Evolutionary conservation across 2,113 vertebrate species (phyloP), one percentile per base, ranked within the genome.

Genomic region (Chloroceryle aenea): DNA sequence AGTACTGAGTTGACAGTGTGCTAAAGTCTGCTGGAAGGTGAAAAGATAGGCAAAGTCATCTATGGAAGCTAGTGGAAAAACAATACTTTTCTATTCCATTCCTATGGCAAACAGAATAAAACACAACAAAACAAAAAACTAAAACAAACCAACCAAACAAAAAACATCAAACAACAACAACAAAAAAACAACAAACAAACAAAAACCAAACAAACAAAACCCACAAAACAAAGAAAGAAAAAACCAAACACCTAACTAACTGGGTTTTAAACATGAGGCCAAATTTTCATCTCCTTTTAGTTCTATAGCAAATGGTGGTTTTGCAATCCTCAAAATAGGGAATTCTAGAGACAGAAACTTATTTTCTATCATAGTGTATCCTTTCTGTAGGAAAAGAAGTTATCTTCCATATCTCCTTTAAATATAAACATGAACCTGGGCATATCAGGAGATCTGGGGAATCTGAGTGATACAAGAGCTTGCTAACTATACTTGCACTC

Each of bases 251-350:
- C 4, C 12, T 40, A 40, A 40, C 10, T n/a, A 40, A 40, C 12
- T 40, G 38, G 38, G 38, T 50, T 83, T 68, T 85, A 59, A 55
- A 36, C 0, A 0, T 14, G 4, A 2, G 6, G 9, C 14, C 21
- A 45, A n/a, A 45, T 89, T 87, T 6, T 64, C 26, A 29, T 68
- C 8, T 42, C 8, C 71, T 68, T 1, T 62, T 55, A 50, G 6
- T 63, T 77, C 52, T 6, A 8, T 52, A 56, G 34, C 14, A 30
- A 40, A 34, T 8, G 58, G 38, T 16, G 2, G 7, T 45, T 86
- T 32, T 79, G 32, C 40, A 69, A 55, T 73, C 8, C 42, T 56
- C 3, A 2, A 55, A 68, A 67, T 38, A 2, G 6, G 26, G n/a
- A 73, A 71, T 55, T 74, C 34, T 10, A 18, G 58, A 36, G 52